phyloP scores from a whole-genome alignment of 37 sponge, comb jelly and placozoan species.

The Corticium candelabrum region DNA sequence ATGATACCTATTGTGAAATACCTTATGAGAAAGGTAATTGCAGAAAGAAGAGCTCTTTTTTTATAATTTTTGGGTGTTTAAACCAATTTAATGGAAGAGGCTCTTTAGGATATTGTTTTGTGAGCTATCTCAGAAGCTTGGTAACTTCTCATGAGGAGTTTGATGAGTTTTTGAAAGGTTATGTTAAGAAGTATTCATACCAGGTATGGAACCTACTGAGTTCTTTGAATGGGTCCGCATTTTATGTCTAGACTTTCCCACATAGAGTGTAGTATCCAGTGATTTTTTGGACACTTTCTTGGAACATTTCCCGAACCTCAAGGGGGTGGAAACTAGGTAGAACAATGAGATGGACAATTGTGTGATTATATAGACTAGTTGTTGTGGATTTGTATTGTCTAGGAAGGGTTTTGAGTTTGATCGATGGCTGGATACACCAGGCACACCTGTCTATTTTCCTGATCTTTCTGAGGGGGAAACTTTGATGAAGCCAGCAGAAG shows the following conservation, averaged over 20 bases:
- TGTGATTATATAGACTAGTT: background rate
- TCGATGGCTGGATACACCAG: background rate
- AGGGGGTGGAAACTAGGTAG: background rate
- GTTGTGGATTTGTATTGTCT: background rate
- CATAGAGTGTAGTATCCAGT: background rate
- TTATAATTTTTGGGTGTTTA: too few relatives aligned
- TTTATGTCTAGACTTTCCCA: background rate
- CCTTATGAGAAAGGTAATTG: slow-evolving; percentile 1
- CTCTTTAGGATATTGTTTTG: background rate
- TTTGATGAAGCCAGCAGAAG: background rate
- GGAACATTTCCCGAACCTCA: background rate
- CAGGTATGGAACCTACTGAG: background rate
- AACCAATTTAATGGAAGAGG: too few relatives aligned
- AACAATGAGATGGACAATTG: too few relatives aligned
- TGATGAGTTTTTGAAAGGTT: background rate
- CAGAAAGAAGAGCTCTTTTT: too few relatives aligned
- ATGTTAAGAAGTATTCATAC: background rate
- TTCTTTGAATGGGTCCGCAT: background rate
- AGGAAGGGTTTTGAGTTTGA: background rate
- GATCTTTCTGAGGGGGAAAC: background rate
- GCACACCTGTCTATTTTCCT: background rate
- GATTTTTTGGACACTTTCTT: background rate
- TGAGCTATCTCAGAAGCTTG: slow-evolving; percentile 1
- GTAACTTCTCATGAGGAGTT: background rate
- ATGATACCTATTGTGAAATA: background rate